Conservation (phyloP, 2,797 vertebrate species). For the Furcifer pardalis region DNA sequence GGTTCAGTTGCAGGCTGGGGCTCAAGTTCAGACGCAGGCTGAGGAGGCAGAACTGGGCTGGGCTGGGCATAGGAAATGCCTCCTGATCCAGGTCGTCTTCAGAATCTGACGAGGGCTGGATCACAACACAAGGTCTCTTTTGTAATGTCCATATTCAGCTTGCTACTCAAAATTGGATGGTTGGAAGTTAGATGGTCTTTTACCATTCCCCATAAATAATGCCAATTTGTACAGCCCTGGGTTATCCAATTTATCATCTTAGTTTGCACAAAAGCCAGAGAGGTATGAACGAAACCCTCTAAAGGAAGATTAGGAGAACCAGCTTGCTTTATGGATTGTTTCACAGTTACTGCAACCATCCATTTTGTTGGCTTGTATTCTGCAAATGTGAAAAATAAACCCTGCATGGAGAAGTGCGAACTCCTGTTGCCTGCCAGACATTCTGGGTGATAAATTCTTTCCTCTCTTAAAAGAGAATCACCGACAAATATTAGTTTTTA, state of each 20-base stretch:
- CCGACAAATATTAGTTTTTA: constrained; percentile 27
- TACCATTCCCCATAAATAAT: constrained; percentile 59
- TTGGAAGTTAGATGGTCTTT: constrained; percentile 43
- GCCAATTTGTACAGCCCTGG: constrained; percentile 43
- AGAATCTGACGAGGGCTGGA: too few species aligned
- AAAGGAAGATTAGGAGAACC: constrained; percentile 53
- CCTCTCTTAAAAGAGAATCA: constrained; percentile 12
- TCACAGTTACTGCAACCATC: constrained; percentile 43
- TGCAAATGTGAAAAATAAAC: constrained; percentile 54
- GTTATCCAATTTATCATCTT: constrained; percentile 63
- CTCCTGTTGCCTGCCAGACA: constrained; percentile 44
- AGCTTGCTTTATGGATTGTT: constrained; percentile 60
- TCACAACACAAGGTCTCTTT: too few species aligned
- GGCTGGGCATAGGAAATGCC: too few species aligned
- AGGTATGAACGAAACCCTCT: constrained; percentile 55
- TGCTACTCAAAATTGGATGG: constrained; percentile 37
- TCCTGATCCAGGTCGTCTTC: too few species aligned
- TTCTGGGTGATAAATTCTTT: constrained; percentile 41
- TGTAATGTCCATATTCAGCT: constrained; percentile 45
- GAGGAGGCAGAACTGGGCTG: too few species aligned
- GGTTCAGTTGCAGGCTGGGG: too few species aligned
- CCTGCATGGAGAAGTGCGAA: not conserved
- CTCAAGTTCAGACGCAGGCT: too few species aligned
- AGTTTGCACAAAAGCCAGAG: constrained; percentile 49
- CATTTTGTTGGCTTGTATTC: constrained; percentile 35